Evolutionary conservation across 1,140 invertebrate genomes (phyloP), one percentile per base, ranked within the genome.

Genomic region (Leucophenga varia): DNA sequence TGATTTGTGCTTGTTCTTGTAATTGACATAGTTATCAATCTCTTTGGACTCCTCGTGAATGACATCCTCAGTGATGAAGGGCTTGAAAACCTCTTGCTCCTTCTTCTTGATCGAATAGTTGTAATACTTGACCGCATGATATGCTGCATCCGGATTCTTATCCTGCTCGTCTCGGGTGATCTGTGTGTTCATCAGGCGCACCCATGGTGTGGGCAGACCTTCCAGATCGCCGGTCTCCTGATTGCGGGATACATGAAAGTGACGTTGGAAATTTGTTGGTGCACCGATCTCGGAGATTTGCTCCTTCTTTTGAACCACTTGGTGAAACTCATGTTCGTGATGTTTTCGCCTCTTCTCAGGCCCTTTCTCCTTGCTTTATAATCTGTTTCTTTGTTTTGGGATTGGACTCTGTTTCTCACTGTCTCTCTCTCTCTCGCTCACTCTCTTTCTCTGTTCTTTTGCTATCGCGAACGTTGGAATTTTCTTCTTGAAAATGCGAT

Each of bases 61-160:
- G 2, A 82, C 79, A 59, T 87, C 82, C 54, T 86, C 83, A 1
- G 91, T 93, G 5, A 89, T 82, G 44, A 91, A 83, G 7, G 84
- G 85, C 68, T 93, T 93, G 58, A 89, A 86, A 30, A 80, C 80
- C 53, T 81, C 78, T n/a, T 80, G 80, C 22, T 84, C 83, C 64
- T 85, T 86, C 51, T 87, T 87, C 60, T 88, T 89, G 36, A 90
- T 88, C 2, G 86, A 86, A 73, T 90, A 89, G 69, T 92, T 92
- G 69, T 94, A 95, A 72, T 90, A 95, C 63, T 93, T 93, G 21
- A 97, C 83, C 2, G 94, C 95, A 73, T 95, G 89, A 17, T 80
- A 80, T 0, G 81, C 81, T 16, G 93, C 93, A 57, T 89, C 85
- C 2, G 94, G 93, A 79, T 97, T 93, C 61, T 95, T 85, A 72